Conservation (phyloP, 2,888 invertebrate genomes). For the Thereva nobilitata region DNA sequence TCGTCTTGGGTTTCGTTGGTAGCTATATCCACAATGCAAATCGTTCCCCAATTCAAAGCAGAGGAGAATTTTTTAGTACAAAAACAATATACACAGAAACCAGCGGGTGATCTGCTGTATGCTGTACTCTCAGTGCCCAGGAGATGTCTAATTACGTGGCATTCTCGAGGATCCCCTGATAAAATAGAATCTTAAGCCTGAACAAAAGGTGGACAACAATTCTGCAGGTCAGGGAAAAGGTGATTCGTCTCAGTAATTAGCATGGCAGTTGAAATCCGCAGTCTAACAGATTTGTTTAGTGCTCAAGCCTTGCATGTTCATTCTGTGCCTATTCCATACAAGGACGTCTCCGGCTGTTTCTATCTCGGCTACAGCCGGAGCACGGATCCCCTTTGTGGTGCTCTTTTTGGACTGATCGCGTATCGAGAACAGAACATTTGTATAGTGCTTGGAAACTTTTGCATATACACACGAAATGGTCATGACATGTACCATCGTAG, state of each 20-base stretch:
- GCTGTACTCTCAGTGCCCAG: neutral
- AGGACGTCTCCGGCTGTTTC: neutral
- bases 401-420: slow-evolving; percentile 12
- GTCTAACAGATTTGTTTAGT: slow-evolving; percentile 1
- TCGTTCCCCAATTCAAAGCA: too few species aligned
- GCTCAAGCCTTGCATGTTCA: neutral
- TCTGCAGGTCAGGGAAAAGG: neutral
- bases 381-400: slow-evolving; percentile 2
- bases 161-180: slow-evolving; percentile 1
- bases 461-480: neutral
- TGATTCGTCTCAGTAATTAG: slow-evolving; percentile 25
- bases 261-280: neutral
- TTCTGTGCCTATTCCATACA: neutral
- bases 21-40: too few species aligned
- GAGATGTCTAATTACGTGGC: slow-evolving; percentile 24
- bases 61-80: too few species aligned
- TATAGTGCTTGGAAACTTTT: slow-evolving; percentile 3
- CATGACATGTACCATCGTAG: neutral
- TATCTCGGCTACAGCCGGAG: neutral
- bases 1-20: too few species aligned
- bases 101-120: too few species aligned
- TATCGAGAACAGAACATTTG: slow-evolving; percentile 29
- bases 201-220: slow-evolving; percentile 4
- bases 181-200: neutral
- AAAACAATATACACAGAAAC: too few species aligned